Conservation (phyloP, 2,113 vertebrate species). For the Planiliza haematocheilus region DNA sequence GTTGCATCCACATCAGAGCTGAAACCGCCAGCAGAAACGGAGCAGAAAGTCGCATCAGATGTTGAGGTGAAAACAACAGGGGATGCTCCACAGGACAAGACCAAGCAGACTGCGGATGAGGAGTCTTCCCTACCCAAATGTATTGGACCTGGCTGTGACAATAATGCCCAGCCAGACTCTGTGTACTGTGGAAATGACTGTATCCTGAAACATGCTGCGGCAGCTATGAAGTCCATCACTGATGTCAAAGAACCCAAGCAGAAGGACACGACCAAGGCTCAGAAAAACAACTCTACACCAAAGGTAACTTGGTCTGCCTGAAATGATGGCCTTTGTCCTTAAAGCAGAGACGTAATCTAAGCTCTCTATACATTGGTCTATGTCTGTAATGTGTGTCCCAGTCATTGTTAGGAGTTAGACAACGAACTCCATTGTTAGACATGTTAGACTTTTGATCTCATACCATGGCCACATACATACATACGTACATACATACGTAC, state of each 20-base stretch:
- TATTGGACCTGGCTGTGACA: constrained; percentile 94
- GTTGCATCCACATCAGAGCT: constrained; percentile 21
- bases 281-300: constrained; percentile 68
- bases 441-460: neutral
- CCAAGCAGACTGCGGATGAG: constrained; percentile 55
- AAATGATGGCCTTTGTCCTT: constrained; percentile 28
- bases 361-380: too few relatives aligned
- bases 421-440: too few relatives aligned
- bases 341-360: neutral
- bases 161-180: constrained; percentile 90
- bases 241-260: constrained; percentile 89
- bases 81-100: constrained; percentile 23
- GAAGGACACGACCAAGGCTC: constrained; percentile 82
- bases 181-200: constrained; percentile 97
- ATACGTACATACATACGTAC: too few relatives aligned
- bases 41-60: constrained; percentile 66
- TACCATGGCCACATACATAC: neutral
- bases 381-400: too few relatives aligned
- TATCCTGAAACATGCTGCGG: constrained; percentile 95
- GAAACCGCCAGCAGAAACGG: constrained; percentile 55
- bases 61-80: constrained; percentile 67
- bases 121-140: constrained; percentile 86
- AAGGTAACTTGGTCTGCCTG: constrained; percentile 77
- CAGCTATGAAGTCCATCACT: constrained; percentile 93
- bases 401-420: too few relatives aligned